Evolutionary conservation across 2,113 vertebrate genomes (phyloP), one percentile per base, ranked within the genome.

Genomic region (Leiothrix lutea): DNA sequence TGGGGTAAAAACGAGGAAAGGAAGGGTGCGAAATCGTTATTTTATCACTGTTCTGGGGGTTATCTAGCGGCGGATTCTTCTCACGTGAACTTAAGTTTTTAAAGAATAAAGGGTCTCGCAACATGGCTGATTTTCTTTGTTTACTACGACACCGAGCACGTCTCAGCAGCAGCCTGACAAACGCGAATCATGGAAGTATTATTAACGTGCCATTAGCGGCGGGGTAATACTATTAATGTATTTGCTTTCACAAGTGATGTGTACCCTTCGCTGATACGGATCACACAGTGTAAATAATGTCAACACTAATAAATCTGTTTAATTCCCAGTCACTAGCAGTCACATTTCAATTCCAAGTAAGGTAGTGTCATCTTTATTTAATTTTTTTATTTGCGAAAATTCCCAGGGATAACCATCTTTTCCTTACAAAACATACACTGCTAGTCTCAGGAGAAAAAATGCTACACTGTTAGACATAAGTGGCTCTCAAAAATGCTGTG

Each of bases 101-200:
- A 38, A 84, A 65, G 64, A 62, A 71, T 67, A n/a, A 40, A 78
- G 56, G 64, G 38, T 56, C 75, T 92, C 33, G 20, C 57, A 86
- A 69, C 54, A 89, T 86, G 80, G 80, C 83, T 95, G 84, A 53
- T 60, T 57, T 77, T 88, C 86, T 89, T 95, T 96, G 83, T 95
- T 97, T 94, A 61, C 65, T 38, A 1, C 9, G 20, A 56, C 54
- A 35, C 44, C 3, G 7, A 71, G 67, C 31, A 5, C 12, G 31
- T 62, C 74, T 81, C 83, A 6, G 51, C 71, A 56, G 42, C 72
- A 54, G 71, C 94, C 67, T 51, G 79, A 84, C 85, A 61, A 88
- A 91, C 26, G 57, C 8, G 5, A 71, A 54, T 48, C 53, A 0
- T 42, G 85, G 54, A 42, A 81, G 31, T 79, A 29, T 72, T 88